Percentiles rank a stretch among this genome's conserved stretches.
Evolutionary conservation across 1,140 invertebrate genomes (phyloP).

Genomic region (Leptinotarsa texana): DNA sequence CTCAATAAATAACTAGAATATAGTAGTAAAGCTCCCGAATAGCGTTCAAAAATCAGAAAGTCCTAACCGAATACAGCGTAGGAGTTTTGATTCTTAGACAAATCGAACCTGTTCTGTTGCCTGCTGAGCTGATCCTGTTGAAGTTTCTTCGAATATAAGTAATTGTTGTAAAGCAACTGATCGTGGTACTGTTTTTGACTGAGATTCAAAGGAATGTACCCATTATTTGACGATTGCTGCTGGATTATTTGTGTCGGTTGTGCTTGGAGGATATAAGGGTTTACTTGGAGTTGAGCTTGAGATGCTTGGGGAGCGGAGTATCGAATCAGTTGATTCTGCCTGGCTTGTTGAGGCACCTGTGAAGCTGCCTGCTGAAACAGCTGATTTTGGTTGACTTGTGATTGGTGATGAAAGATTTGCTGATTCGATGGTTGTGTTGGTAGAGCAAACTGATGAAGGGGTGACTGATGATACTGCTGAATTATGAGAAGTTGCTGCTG

Average conservation of each 20-base stretch:
- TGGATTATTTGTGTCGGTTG: constrained; percentile 45
- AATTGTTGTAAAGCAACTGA: constrained; percentile 39
- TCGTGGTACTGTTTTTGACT: constrained; percentile 34
- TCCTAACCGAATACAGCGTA: not conserved
- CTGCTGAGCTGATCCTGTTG: constrained; percentile 38
- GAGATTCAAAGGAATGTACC: constrained; percentile 26
- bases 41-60: too few species aligned
- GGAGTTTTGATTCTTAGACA: constrained; percentile 32
- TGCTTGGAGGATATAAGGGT: constrained; percentile 14
- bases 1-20: too few species aligned
- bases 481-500: constrained; percentile 49
- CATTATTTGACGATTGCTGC: constrained; percentile 31
- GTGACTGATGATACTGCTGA: constrained; percentile 48
- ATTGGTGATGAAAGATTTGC: constrained; percentile 26
- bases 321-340: not conserved
- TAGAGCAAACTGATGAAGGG: constrained; percentile 24
- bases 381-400: constrained; percentile 15
- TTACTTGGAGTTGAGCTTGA: constrained; percentile 44
- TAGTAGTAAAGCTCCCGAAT: too few species aligned
- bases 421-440: constrained; percentile 31
- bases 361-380: constrained; percentile 33
- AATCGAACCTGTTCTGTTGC: constrained; percentile 41
- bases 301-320: constrained; percentile 17
- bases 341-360: constrained; percentile 12
- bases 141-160: constrained; percentile 35